These are phyloP conservation scores for Macrosoma leucophasiata DNA, from an alignment of 2,888 invertebrate genomes.

Conservation along the genomic window DNA sequence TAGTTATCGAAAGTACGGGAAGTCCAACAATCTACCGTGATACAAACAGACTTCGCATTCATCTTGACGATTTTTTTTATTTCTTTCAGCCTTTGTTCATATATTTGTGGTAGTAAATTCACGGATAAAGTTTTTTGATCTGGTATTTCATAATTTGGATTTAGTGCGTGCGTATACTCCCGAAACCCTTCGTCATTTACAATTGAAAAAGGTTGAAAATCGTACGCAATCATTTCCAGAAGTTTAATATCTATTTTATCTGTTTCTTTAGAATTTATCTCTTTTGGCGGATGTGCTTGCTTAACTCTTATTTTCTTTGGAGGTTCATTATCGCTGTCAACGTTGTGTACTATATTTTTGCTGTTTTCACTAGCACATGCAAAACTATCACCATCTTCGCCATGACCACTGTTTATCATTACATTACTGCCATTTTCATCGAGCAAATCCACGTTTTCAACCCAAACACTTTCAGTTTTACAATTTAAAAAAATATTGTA, in stretches of 20 bases:
- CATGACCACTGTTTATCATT: background rate
- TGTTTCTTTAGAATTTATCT: background rate
- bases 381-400: background rate
- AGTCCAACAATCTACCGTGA: background rate
- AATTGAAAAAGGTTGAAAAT: conserved; percentile 8
- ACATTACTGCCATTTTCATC: background rate
- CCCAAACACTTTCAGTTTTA: background rate
- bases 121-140: background rate
- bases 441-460: no score
- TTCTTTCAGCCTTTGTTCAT: background rate
- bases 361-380: background rate
- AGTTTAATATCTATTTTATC: background rate
- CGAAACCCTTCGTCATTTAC: conserved; percentile 3
- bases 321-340: background rate
- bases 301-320: background rate
- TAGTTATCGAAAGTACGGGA: background rate
- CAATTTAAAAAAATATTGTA: background rate
- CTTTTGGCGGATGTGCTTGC: background rate
- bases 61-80: background rate
- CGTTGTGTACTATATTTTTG: no score
- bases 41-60: background rate
- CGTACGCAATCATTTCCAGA: conserved; percentile 3
- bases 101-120: background rate
- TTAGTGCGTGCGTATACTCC: background rate
- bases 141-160: conserved; percentile 3